Base-by-base conservation (phyloP, 1,140 invertebrate species). In the Odontomachus brunneus region DNA sequence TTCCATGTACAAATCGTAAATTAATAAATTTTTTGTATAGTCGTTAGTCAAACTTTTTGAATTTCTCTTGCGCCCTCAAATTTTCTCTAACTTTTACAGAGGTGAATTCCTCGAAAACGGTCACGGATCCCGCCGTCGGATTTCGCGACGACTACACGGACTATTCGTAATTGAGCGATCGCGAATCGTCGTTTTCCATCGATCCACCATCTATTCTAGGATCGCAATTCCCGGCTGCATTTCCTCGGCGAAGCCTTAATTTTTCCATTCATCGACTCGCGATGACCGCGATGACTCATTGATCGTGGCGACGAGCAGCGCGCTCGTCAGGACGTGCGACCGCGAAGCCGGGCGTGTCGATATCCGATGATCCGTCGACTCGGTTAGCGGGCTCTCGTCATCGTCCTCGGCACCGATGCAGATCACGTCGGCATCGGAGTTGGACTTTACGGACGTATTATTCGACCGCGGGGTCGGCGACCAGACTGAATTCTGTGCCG, bases 261-360 rank as follows among this genome's bases (percentile, higher is more conserved):
- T 57, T 85, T 83, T 83, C 63, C 14, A 85, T 83, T 66, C 65
- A 75, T 67, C 60, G 80, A n/a, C 44, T 44, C 71, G 51, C 62
- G 33, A 83, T 83, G 62, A 78, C 63, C 60, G 82, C 73, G 38
- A 66, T 83, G 82, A 78, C 44, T 83, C 82, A 78, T 57, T 76
- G 82, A 83, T 78, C 81, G 72, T 66, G 49, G 49, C 69, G 29
- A 78, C 49, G n/a, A 24, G 49, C 15, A 19, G 22, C 53, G 62
- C 62, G 33, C 51, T 14, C 48, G 57, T 51, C 22, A 17, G n/a
- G 24, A 66, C 51, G 51, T 74, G 51, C 38, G 49, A 78, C 26
- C 49, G 73, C 73, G 82, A 83, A 78, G 49, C 72, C 81, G 53
- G 73, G 72, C 63, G 74, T 80, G 65, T 69, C 75, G 75, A 75